A percentile compares a stretch with the other conserved stretches of the same genome.
phyloP scores from a whole-genome alignment of 2,888 invertebrate genomes.

The Gastrophysa polygoni region DNA sequence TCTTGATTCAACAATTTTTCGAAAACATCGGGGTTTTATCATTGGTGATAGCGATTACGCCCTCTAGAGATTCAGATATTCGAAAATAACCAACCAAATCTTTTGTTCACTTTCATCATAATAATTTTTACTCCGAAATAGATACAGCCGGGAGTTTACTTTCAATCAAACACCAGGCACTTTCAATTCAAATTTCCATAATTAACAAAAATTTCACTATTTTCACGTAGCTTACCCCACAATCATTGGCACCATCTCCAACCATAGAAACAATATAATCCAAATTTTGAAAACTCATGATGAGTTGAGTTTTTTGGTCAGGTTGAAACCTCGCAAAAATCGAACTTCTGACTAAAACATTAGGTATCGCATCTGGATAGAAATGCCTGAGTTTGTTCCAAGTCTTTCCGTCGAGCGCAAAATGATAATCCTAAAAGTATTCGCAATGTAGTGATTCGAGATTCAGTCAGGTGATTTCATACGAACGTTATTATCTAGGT shows the following conservation, averaged over 20 bases:
- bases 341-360: slow-evolving; percentile 70
- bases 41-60: no score
- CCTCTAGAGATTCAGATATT: slow-evolving; percentile 12
- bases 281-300: slow-evolving; percentile 72
- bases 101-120: slow-evolving; percentile 8
- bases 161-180: slow-evolving; percentile 15
- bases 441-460: background rate
- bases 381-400: slow-evolving; percentile 75
- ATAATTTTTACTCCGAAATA: background rate
- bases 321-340: slow-evolving; percentile 86
- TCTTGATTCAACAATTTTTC: no score
- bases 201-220: background rate
- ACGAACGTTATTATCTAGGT: slow-evolving; percentile 44
- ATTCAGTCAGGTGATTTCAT: background rate
- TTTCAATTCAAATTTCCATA: slow-evolving; percentile 31
- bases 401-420: slow-evolving; percentile 75
- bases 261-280: slow-evolving; percentile 70
- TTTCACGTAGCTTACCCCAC: slow-evolving; percentile 65
- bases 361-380: slow-evolving; percentile 73
- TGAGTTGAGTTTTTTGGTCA: slow-evolving; percentile 79
- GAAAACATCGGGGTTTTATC: no score
- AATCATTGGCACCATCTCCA: slow-evolving; percentile 84
- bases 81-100: slow-evolving; percentile 7
- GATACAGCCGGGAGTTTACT: background rate
- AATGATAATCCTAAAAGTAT: slow-evolving; percentile 52